Base-by-base conservation (phyloP, 2,888 invertebrate genomes). In the Drosophila kokeensis region DNA sequence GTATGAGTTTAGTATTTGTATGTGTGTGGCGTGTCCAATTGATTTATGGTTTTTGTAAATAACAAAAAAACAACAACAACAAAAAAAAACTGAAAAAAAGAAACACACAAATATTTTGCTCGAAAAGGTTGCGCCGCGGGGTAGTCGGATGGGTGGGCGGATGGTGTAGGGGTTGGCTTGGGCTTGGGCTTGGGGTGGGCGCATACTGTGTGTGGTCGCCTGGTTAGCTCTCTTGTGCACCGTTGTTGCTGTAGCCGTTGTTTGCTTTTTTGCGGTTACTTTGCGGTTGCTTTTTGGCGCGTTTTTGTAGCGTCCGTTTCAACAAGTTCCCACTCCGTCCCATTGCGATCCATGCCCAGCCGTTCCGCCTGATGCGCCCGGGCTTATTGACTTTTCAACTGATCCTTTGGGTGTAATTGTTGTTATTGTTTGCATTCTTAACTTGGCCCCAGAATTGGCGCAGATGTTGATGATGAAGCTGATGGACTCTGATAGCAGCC, bases 41-140 rank as follows among this genome's bases (percentile, higher is more conserved):
- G 92, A 92, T 92, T 92, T 92, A 92, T 92, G 92, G 87, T 87
- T 91, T 92, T 90, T 89, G 81, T 90, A 92, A 91, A 91, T 90
- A 92, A 91, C 79, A 74, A 69, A 80, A 72, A 74, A 73, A 53
- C 30, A 32, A 32, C 32, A 10, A 32, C 0, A 24, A 24, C 54
- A 69, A 87, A 73, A 74, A 76, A 68, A 82, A 57, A 49, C 27
- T 34, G 32, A 58, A 70, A 34, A 59, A 57, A 10, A 50, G 15
- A 69, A 38, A 63, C 66, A 74, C 57, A 80, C 58, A 71, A 67
- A 78, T 82, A 76, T 71, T 68, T 69, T 69, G 61, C 73, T 70
- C 54, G 68, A 81, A 85, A 85, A 89, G 89, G 89, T 89, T 84
- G 60, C 87, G 73, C 82, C 61, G 72, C 73, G 69, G 85, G 79